These are phyloP conservation scores for Pseudomyrmex concolor DNA, from an alignment of 1,140 invertebrate species.

Conservation along the genomic window DNA sequence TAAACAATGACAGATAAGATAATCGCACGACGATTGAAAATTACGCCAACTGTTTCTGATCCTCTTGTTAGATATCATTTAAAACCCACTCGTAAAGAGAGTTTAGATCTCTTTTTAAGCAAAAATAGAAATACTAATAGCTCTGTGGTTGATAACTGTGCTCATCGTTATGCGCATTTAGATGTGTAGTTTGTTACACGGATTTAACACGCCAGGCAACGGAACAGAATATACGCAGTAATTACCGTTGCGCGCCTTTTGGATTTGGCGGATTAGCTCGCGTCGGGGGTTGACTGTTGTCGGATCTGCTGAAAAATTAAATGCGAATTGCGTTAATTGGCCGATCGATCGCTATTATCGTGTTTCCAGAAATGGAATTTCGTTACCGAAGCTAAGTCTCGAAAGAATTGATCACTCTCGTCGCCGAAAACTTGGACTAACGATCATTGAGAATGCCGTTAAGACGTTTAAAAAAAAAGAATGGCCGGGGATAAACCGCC, in stretches of 20 bases:
- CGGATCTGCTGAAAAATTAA: slow-evolving; percentile 62
- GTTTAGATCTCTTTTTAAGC: too few species aligned
- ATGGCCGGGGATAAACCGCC: slow-evolving; percentile 62
- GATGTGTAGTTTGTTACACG: slow-evolving; percentile 33
- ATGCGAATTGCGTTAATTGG: slow-evolving; percentile 69
- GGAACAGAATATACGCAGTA: slow-evolving; percentile 39
- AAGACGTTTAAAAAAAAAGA: slow-evolving; percentile 67
- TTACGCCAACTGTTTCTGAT: too few species aligned
- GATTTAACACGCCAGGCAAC: slow-evolving; percentile 42
- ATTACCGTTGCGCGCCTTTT: slow-evolving; percentile 60
- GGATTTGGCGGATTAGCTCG: slow-evolving; percentile 63
- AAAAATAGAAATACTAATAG: too few species aligned
- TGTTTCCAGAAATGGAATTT: slow-evolving; percentile 20
- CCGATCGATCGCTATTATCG: slow-evolving; percentile 5
- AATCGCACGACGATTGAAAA: too few species aligned
- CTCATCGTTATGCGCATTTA: not conserved
- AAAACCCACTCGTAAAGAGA: too few species aligned
- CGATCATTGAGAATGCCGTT: slow-evolving; percentile 62
- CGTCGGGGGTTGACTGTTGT: slow-evolving; percentile 25
- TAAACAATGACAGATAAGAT: not conserved
- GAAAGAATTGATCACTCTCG: slow-evolving; percentile 5
- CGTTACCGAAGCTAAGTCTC: not conserved
- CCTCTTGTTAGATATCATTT: too few species aligned
- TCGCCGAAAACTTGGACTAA: slow-evolving; percentile 41
- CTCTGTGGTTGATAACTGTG: too few species aligned